Evolutionary conservation across 2,888 invertebrate species (phyloP).

Genomic region (Drosophila fulvimacula): DNA sequence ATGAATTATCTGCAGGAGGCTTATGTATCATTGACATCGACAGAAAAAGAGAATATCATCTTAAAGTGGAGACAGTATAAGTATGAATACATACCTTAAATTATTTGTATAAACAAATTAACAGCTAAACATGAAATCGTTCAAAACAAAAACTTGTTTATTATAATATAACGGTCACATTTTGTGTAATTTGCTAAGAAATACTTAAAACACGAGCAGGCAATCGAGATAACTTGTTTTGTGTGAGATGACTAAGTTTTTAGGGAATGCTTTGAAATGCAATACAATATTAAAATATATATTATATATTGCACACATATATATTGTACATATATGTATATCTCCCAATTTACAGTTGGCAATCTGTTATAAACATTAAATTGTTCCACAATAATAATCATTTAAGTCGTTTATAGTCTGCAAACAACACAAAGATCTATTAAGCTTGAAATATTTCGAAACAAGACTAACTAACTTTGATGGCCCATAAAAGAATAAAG

Average conservation of each 20-base stretch:
- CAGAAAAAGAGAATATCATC: not conserved
- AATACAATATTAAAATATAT: not conserved
- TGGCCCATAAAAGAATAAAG: not conserved
- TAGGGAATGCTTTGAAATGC: too few species aligned
- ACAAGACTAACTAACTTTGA: not conserved
- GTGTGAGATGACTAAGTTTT: not conserved
- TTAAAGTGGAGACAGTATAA: not conserved
- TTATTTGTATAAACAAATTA: slow-evolving; percentile 23
- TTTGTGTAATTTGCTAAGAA: not conserved
- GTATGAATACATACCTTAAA: not conserved
- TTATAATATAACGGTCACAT: not conserved
- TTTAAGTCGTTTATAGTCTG: not conserved
- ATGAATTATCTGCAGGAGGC: not conserved
- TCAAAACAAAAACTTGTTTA: slow-evolving; percentile 14
- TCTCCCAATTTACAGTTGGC: not conserved
- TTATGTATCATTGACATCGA: slow-evolving; percentile 7
- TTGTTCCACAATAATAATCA: not conserved
- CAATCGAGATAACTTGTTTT: slow-evolving; percentile 11
- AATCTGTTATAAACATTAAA: not conserved
- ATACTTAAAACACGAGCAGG: not conserved
- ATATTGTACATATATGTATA: not conserved
- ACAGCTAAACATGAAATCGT: slow-evolving; percentile 7
- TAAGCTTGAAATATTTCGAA: not conserved
- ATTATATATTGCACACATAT: not conserved
- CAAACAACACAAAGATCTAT: not conserved